Base-by-base conservation (phyloP, 2,113 vertebrate species). In the Dasyprocta punctata region DNA sequence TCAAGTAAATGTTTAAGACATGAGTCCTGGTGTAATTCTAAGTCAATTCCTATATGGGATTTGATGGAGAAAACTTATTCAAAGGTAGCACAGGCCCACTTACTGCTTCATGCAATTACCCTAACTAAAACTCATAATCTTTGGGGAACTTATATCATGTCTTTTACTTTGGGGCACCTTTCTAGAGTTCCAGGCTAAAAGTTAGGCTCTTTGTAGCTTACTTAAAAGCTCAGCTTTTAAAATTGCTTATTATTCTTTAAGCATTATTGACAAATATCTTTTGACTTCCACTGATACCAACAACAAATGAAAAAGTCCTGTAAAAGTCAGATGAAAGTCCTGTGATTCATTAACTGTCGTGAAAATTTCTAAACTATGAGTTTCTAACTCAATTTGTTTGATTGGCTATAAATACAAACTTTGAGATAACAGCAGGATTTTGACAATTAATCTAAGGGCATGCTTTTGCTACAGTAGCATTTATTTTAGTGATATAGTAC, bases 201-300 rank as follows among this genome's bases (percentile, higher is more conserved):
- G 52, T n/a, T 12, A 94, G 47, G 54, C 24, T 71, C 38, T 92
- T 88, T 56, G 24, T 36, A 49, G 71, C 81, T 89, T 47, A 54
- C 5, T 60, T 82, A 69, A 94, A 92, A 86, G 77, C 77, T 94
- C 47, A 80, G 56, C 86, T 95, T 89, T 38, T 30, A 75, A 85
- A 93, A 71, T 38, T 83, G n/a, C 17, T 81, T 52, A 85, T 49
- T 94, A 71, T 52, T 71, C 54, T 20, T 60, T 89, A 93, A 90
- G 49, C 61, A n/a, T 89, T 88, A 81, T 20, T 36, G 20, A 56
- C n/a, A 81, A 90, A 33, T 54, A 83, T 13, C 26, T 52, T 38
- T 73, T 78, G 36, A 52, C 24, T 83, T 78, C 26, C 30, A 82
- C 30, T 41, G 54, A 69, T 58, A 61, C 11, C 16, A 16, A 52